Percentiles rank a stretch among this genome's conserved stretches.
These are phyloP conservation scores for Platysternon megacephalum DNA, from an alignment of 2,113 vertebrate species.

Conservation along the genomic window DNA sequence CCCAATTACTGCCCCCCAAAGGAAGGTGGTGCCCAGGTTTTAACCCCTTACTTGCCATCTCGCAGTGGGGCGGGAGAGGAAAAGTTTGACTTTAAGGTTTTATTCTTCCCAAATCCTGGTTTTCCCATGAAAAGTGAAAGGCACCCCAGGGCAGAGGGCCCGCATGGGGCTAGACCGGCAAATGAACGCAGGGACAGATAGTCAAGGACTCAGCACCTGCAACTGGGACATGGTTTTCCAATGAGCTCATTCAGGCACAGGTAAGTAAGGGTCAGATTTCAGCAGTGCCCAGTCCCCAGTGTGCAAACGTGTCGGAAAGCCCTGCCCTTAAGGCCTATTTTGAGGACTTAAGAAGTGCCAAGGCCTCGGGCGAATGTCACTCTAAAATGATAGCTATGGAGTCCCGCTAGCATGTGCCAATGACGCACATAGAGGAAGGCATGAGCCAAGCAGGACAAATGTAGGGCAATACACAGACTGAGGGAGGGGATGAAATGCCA, in stretches of 20 bases:
- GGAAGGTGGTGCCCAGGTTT: not conserved
- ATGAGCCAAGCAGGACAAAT: not conserved
- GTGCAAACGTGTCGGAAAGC: not conserved
- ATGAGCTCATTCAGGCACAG: not conserved
- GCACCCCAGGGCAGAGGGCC: not conserved
- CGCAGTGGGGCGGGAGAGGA: not conserved
- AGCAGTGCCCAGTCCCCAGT: not conserved
- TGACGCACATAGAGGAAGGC: not conserved
- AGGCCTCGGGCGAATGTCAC: not conserved
- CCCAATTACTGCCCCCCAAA: not conserved
- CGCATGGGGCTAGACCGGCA: not conserved
- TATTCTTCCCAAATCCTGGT: not conserved
- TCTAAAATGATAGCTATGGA: not conserved
- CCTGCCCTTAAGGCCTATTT: not conserved
- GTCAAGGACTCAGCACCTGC: not conserved
- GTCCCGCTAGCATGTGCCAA: not conserved
- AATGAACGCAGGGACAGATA: not conserved
- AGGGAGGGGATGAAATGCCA: not conserved
- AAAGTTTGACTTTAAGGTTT: not conserved
- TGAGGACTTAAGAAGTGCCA: not conserved
- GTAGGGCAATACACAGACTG: not conserved
- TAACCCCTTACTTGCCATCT: not conserved
- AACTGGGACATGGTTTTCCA: accelerated
- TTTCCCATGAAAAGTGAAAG: not conserved
- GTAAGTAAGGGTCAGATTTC: not conserved